phyloP scores from a whole-genome alignment of 2,113 vertebrate species.

The Cyanoramphus novaezelandiae region DNA sequence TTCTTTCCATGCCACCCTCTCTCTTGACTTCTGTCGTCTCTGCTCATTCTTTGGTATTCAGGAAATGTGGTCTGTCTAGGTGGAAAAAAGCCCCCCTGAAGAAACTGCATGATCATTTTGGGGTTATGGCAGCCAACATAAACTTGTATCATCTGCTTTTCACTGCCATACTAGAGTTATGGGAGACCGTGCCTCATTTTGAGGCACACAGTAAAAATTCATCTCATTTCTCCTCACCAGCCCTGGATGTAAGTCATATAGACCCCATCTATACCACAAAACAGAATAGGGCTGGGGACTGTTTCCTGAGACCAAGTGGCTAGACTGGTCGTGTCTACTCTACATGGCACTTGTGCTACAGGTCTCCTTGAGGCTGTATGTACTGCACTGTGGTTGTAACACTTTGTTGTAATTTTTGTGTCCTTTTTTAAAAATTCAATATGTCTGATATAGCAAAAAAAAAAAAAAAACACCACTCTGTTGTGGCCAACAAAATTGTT shows the following conservation, averaged over 20 bases:
- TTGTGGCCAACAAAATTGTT: neutral
- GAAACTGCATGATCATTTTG: neutral
- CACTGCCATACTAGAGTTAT: neutral
- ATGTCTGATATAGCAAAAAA: neutral
- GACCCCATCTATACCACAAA: neutral
- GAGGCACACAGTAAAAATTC: neutral
- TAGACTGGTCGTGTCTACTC: no score
- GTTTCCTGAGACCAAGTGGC: neutral
- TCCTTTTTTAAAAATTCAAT: neutral
- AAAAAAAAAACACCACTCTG: neutral
- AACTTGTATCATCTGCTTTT: neutral
- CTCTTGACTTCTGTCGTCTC: neutral
- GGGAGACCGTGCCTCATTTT: neutral
- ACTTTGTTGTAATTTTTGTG: neutral
- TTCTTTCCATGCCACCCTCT: neutral
- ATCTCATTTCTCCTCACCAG: neutral
- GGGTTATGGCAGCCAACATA: neutral
- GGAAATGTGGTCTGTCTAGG: accelerated
- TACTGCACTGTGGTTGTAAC: neutral
- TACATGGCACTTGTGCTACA: accelerated
- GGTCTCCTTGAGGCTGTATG: accelerated
- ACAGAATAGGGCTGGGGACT: neutral
- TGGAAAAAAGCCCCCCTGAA: neutral
- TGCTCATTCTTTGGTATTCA: neutral
- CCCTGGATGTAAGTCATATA: neutral